Evolutionary conservation across 2,888 invertebrate genomes (phyloP), one percentile per base, ranked within the genome.

Genomic region (Epinotia demarniana): DNA sequence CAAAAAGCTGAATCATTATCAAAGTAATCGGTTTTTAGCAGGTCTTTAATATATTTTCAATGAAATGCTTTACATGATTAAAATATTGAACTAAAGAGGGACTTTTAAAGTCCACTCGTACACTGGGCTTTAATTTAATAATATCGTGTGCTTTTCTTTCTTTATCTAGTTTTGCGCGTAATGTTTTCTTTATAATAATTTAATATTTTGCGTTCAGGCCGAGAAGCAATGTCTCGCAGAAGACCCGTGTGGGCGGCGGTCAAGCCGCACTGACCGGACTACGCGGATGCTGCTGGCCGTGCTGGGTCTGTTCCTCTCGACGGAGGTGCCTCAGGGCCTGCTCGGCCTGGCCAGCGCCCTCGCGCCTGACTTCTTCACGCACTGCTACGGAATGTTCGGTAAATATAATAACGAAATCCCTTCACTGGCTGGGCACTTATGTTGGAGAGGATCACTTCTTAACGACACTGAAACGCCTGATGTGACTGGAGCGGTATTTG

Each of bases 251-350:
- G 89, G 87, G 57, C 89, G 93, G 0, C 87, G 94, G 12, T 83
- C 92, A 3, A 92, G 91, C 72, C 89, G 94, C 55, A 96, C 97
- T 1, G 97, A 98, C 89, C 95, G 98, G 58, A 98, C 98, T 0
- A 98, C 98, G 0, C 95, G 96, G 79, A 98, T 98, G 98, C 92
- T 98, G 75, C 92, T 98, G 27, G 98, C 98, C 0, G 97, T 98
- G 13, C 95, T 98, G 39, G 94, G 98, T 11, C 94, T 98, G 16
- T 98, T 98, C 86, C 95, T 98, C 11, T 96, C 98, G 76, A 98
- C 98, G 0, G 98, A 98, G 87, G 97, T 98, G 80, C 98, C 98
- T 0, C 98, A 98, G 85, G 98, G 97, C 0, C 95, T 97, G n/a
- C 91, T 97, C 78, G 98, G 97, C 0, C 95, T 98, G 33, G 95